phyloP scores from a whole-genome alignment of 2,888 invertebrate genomes.

The Lasioglossum leucozonium region DNA sequence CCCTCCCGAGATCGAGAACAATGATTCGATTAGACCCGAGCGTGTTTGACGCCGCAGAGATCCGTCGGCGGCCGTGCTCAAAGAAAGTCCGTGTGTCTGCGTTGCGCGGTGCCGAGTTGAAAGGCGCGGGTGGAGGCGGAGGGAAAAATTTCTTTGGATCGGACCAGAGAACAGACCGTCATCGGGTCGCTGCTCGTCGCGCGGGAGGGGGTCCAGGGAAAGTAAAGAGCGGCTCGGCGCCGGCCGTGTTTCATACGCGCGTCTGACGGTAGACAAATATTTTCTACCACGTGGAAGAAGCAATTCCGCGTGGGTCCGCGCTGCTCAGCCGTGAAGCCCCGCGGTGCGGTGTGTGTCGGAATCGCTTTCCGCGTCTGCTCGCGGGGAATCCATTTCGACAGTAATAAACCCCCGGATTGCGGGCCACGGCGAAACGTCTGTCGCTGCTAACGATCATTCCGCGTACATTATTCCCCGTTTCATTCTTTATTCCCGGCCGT shows the following conservation, averaged over 20 bases:
- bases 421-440: slow-evolving; percentile 22
- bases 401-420: slow-evolving; percentile 40
- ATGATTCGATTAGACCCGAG: not conserved
- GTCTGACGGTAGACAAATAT: slow-evolving; percentile 18
- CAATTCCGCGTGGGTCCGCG: slow-evolving; percentile 19
- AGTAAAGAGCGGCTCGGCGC: not conserved
- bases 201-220: not conserved
- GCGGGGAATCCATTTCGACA: slow-evolving; percentile 40
- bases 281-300: slow-evolving; percentile 7
- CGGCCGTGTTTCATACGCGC: not conserved
- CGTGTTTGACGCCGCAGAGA: not conserved
- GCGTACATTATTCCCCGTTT: slow-evolving; percentile 19
- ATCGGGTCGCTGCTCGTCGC: not conserved
- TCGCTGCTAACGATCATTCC: slow-evolving; percentile 30
- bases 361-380: slow-evolving; percentile 14
- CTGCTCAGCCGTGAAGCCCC: slow-evolving; percentile 1
- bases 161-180: not conserved
- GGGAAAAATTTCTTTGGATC: not conserved
- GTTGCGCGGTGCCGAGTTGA: not conserved
- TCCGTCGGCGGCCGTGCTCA: not conserved
- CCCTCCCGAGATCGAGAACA: not conserved
- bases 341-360: not conserved
- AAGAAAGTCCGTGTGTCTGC: not conserved
- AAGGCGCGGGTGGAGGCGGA: too few species aligned
- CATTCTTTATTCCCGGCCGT: slow-evolving; percentile 5